phyloP scores from a whole-genome alignment of 2,888 invertebrate genomes.

The Callosobruchus maculatus region DNA sequence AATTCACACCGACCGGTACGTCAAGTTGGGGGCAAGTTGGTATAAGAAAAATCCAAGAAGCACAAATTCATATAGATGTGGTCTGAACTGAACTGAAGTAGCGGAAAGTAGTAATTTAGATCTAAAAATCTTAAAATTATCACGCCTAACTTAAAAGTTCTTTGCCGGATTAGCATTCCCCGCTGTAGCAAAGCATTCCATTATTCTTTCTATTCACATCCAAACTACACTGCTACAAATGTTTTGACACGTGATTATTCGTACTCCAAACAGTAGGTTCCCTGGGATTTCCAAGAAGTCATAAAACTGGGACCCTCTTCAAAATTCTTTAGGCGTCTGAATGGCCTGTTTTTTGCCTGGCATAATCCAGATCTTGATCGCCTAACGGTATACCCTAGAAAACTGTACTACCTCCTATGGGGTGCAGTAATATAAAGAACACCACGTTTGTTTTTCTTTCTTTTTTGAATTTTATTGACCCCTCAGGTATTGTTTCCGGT shows the following conservation, averaged over 20 bases:
- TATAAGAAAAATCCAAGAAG: no score
- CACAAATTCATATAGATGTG: no score
- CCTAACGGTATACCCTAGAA: not conserved
- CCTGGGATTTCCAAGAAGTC: not conserved
- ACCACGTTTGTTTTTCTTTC: not conserved
- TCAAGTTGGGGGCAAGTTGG: no score
- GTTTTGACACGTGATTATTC: not conserved
- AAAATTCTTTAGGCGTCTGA: not conserved
- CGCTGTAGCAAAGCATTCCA: no score
- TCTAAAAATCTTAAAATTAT: no score
- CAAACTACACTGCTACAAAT: not conserved
- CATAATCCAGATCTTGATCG: not conserved
- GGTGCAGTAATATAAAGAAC: not conserved
- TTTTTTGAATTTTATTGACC: not conserved
- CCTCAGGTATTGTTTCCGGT: not conserved
- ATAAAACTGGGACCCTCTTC: not conserved
- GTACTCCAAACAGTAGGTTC: not conserved
- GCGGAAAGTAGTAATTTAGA: no score
- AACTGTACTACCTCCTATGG: not conserved
- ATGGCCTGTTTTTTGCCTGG: not conserved
- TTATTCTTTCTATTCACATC: no score
- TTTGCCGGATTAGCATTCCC: no score
- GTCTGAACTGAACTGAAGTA: no score
- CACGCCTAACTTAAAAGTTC: no score
- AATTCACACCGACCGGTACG: no score